Percentiles rank a stretch among this genome's conserved stretches.
These are phyloP conservation scores for Drymonia ruficornis DNA, from an alignment of 2,888 invertebrate genomes.

Conservation along the genomic window DNA sequence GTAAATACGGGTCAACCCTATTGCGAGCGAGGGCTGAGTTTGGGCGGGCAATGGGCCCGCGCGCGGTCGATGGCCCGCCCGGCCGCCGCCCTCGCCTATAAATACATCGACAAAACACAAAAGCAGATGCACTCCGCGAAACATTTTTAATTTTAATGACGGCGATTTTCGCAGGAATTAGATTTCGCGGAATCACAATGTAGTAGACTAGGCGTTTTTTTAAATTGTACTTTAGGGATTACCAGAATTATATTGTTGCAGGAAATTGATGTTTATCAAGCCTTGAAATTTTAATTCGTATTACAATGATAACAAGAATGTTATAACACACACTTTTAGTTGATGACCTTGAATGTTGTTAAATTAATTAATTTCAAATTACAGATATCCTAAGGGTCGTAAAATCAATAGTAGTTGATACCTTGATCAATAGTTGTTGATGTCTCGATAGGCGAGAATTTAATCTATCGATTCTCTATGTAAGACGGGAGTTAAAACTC, in stretches of 20 bases:
- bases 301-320: too few species aligned
- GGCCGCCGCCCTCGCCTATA: slow-evolving; percentile 63
- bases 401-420: too few species aligned
- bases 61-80: slow-evolving; percentile 47
- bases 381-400: not conserved
- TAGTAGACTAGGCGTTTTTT: not conserved
- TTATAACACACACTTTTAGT: too few species aligned
- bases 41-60: slow-evolving; percentile 30
- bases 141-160: slow-evolving; percentile 60
- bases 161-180: slow-evolving; percentile 56
- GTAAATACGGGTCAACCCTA: slow-evolving; percentile 1
- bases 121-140: slow-evolving; percentile 64
- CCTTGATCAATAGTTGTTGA: too few species aligned
- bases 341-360: not conserved
- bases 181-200: slow-evolving; percentile 19
- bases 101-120: slow-evolving; percentile 68
- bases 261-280: too few species aligned
- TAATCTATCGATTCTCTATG: too few species aligned
- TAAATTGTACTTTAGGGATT: not conserved
- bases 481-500: too few species aligned
- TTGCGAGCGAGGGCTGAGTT: slow-evolving; percentile 26
- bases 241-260: not conserved
- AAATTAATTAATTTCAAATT: not conserved
- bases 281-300: too few species aligned
- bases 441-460: too few species aligned